Percentiles rank a stretch among this genome's conserved stretches.
phyloP scores from a whole-genome alignment of 1,140 invertebrate species.

The Nebria ingens region DNA sequence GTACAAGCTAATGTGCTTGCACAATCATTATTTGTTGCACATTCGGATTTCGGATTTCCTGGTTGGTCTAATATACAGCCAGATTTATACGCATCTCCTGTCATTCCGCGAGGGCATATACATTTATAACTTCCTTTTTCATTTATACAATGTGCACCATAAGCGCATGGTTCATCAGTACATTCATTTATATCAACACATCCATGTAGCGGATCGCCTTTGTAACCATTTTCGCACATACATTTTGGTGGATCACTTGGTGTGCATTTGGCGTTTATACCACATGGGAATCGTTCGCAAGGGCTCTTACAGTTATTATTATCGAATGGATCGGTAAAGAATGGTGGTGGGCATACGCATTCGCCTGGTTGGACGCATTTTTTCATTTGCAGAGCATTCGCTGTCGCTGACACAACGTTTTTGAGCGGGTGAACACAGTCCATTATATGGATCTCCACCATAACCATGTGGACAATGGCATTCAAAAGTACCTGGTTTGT shows the following conservation, averaged over 20 bases:
- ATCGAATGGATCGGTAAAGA: slow-evolving; percentile 68
- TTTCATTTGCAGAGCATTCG: slow-evolving; percentile 76
- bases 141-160: slow-evolving; percentile 78
- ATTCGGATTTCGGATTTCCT: slow-evolving; percentile 44
- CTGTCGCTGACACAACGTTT: slow-evolving; percentile 68
- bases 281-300: slow-evolving; percentile 77
- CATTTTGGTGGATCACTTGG: slow-evolving; percentile 81
- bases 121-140: slow-evolving; percentile 75
- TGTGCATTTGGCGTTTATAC: slow-evolving; percentile 85
- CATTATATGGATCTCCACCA: slow-evolving; percentile 47
- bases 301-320: slow-evolving; percentile 81
- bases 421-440: slow-evolving; percentile 67
- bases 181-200: slow-evolving; percentile 80
- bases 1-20: slow-evolving; percentile 67
- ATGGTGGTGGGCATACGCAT: slow-evolving; percentile 81
- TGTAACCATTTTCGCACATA: slow-evolving; percentile 73
- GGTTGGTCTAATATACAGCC: slow-evolving; percentile 44
- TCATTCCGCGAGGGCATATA: slow-evolving; percentile 68
- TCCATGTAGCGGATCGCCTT: slow-evolving; percentile 70
- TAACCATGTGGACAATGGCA: slow-evolving; percentile 75
- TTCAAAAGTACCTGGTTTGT: slow-evolving; percentile 63
- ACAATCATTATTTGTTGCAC: slow-evolving; percentile 63
- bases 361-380: slow-evolving; percentile 83
- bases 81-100: slow-evolving; percentile 71
- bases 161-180: slow-evolving; percentile 65